These are phyloP conservation scores for Lysandra coridon DNA, from an alignment of 2,888 invertebrate genomes.

Conservation along the genomic window DNA sequence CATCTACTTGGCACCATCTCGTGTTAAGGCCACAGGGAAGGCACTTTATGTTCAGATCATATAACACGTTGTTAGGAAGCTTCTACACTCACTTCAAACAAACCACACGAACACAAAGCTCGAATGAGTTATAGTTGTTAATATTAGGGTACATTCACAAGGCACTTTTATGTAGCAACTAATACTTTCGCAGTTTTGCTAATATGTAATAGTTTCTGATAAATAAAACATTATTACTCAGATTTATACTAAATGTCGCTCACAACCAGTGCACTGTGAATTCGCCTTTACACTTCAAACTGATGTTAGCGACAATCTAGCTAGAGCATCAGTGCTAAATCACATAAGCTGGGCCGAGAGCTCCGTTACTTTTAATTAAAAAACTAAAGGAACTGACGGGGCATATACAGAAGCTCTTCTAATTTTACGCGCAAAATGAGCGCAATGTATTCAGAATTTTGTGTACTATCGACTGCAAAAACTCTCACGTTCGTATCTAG, in stretches of 20 bases:
- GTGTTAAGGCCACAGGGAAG: conserved; percentile 48
- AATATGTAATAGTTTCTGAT: not conserved
- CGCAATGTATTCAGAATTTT: not conserved
- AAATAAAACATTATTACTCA: not conserved
- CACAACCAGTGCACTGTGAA: not conserved
- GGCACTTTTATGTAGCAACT: not conserved
- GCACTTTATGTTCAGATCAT: conserved; percentile 42
- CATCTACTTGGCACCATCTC: conserved; percentile 54
- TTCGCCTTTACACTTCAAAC: not conserved
- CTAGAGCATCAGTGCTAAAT: not conserved
- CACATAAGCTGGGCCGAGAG: not conserved
- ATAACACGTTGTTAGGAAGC: conserved; percentile 44
- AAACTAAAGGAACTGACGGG: not conserved
- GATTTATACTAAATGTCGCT: not conserved
- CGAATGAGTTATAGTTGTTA: conserved; percentile 52
- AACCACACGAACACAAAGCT: conserved; percentile 52
- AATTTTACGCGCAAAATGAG: not conserved
- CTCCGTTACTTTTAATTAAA: not conserved
- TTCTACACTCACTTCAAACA: conserved; percentile 47
- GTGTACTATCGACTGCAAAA: too few relatives aligned
- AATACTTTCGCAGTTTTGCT: not conserved
- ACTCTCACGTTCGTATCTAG: too few relatives aligned
- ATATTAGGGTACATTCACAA: conserved; percentile 26
- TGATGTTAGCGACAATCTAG: not conserved
- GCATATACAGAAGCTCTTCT: not conserved